Percentiles rank a stretch among this genome's conserved stretches.
Evolutionary conservation across 2,797 vertebrate species (phyloP).

Genomic region (Notolepis coatsorum): DNA sequence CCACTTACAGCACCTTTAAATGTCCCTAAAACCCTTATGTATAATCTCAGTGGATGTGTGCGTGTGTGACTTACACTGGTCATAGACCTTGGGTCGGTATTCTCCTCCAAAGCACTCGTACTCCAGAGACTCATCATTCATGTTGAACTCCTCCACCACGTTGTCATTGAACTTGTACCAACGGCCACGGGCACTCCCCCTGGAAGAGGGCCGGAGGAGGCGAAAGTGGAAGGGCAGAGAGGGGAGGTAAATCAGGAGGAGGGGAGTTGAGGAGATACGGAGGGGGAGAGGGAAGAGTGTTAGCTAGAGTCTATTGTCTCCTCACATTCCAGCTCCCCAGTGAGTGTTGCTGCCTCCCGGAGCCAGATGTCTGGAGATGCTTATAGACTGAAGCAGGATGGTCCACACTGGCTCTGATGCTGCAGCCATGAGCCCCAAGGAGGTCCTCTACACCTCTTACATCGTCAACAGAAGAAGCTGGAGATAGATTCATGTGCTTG

Average conservation of each 20-base stretch:
- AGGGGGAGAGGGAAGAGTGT: not conserved
- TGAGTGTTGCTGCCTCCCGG: conserved; percentile 38
- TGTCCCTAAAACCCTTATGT: too few relatives aligned
- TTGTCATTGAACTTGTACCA: conserved; percentile 99
- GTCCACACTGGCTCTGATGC: conserved; percentile 35
- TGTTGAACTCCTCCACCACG: conserved; percentile 96
- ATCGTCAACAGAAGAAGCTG: conserved; percentile 40
- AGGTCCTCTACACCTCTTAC: conserved; percentile 6
- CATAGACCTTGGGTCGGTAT: conserved; percentile 97
- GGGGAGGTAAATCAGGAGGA: not conserved
- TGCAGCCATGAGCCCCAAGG: conserved; percentile 38
- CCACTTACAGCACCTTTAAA: too few relatives aligned
- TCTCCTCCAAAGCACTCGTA: conserved; percentile 99
- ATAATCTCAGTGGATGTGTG: too few relatives aligned
- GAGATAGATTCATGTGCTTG: conserved; percentile 18
- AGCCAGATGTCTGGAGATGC: conserved; percentile 74
- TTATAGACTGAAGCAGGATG: conserved; percentile 56
- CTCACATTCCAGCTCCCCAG: conserved; percentile 45
- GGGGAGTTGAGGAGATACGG: not conserved
- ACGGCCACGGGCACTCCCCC: conserved; percentile 90
- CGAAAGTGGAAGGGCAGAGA: not conserved
- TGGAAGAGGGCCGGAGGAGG: conserved; percentile 46
- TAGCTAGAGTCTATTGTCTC: conserved; percentile 38
- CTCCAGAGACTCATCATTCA: conserved; percentile 96
- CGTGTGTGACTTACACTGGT: conserved; percentile 92